Evolutionary conservation across 2,888 invertebrate species (phyloP), one percentile per base, ranked within the genome.

Genomic region (Eustalomyia histrio): DNA sequence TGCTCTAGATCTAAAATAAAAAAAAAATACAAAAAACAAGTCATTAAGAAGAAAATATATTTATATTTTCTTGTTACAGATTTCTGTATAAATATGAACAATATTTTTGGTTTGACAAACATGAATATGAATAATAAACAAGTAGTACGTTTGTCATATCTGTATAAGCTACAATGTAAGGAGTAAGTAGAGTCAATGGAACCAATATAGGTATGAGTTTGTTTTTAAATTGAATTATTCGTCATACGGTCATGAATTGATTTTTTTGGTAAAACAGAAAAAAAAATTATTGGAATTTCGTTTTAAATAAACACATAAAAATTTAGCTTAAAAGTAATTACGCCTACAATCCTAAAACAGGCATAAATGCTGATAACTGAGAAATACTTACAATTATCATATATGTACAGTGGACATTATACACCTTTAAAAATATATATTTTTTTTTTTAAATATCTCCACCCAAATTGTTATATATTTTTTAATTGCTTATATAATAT

Each of bases 1-100:
- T 79, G 79, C 61, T 79, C 79, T 79, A 73, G 73, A 79, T 79
- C 78, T 73, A 18, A 24, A 39, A 35, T 17, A 67, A 71, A 65
- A 43, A 33, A 17, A n/a, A 9, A 47, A 67, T 55, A 61, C 55
- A 61, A 67, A 61, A 61, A 61, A 67, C 78, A 67, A 72, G 65
- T 67, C 72, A 73, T 68, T 79, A 64, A 73, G 24, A 73, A 73
- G 79, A 47, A 67, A 78, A 65, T 72, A 43, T 16, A 39, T 21
- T 39, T 39, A 29, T 29, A 29, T 29, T 29, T 6, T 29, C 7
- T 4, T 29, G 29, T 29, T 1, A 29, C 39, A 39, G 10, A 39
- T 39, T 39, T 39, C 14, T 39, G 10, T 39, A 39, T 39, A 39
- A 29, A 29, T 29, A 29, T 29, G 29, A 29, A 47, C 21, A 33